Evolutionary conservation across 2,888 invertebrate genomes (phyloP).

Genomic region (Orchesella flavescens): DNA sequence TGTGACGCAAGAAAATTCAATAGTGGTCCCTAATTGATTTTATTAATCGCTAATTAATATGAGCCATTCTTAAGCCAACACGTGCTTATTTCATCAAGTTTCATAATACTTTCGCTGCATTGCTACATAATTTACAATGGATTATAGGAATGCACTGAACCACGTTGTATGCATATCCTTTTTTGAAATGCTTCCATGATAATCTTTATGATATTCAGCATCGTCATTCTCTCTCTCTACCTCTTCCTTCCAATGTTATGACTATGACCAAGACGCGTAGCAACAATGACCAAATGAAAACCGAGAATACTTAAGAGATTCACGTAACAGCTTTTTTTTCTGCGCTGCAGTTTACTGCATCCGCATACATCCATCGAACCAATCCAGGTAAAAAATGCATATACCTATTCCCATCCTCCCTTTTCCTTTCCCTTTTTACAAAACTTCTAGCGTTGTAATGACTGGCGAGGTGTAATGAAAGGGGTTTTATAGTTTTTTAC

Average conservation of each 20-base stretch:
- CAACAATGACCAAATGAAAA: conserved; percentile 22
- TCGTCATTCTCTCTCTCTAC: conserved; percentile 4
- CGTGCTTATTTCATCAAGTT: too few relatives aligned
- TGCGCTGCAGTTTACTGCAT: conserved; percentile 22
- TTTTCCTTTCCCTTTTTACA: conserved; percentile 36
- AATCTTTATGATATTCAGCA: neutral
- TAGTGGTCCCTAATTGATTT: too few relatives aligned
- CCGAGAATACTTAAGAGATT: neutral
- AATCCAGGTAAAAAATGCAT: conserved; percentile 7
- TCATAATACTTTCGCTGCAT: too few relatives aligned
- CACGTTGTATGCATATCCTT: neutral
- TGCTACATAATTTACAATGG: too few relatives aligned
- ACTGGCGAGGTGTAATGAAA: too few relatives aligned
- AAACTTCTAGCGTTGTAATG: neutral
- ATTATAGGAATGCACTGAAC: neutral
- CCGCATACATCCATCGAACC: conserved; percentile 10
- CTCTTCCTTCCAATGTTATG: conserved; percentile 19
- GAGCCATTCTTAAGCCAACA: too few relatives aligned
- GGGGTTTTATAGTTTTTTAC: too few relatives aligned
- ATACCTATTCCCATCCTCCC: neutral
- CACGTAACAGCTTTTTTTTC: conserved; percentile 2
- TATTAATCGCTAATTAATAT: too few relatives aligned
- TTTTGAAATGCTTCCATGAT: neutral
- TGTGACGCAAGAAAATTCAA: too few relatives aligned
- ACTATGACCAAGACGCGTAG: conserved; percentile 17